Evolutionary conservation across 1,140 invertebrate genomes (phyloP).

Genomic region (Campodea augens): DNA sequence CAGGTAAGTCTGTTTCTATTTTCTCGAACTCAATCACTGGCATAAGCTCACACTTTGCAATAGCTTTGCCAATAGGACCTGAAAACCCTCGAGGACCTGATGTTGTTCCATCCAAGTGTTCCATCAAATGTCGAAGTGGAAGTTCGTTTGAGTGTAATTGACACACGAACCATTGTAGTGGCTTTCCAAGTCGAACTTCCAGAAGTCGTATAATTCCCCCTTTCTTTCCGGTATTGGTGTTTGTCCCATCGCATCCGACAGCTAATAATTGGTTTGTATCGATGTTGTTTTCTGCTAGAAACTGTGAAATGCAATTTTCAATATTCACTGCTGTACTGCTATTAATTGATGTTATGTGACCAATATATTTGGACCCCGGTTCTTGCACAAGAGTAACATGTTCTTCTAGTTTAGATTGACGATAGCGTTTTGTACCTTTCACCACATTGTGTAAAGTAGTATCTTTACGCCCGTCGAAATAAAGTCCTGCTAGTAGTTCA

Average conservation of each 20-base stretch:
- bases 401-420: background rate
- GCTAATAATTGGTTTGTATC: background rate
- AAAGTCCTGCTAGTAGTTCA: background rate
- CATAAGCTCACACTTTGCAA: background rate
- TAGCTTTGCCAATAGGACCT: background rate
- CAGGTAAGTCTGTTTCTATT: background rate
- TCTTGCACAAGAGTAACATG: background rate
- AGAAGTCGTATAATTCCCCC: background rate
- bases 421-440: background rate
- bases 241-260: background rate
- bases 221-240: background rate
- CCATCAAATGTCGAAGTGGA: slow-evolving; percentile 1
- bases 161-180: too few relatives aligned
- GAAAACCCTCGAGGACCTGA: background rate
- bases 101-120: background rate
- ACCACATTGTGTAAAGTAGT: background rate
- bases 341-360: background rate
- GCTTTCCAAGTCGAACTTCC: background rate
- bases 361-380: too few relatives aligned
- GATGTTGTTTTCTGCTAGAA: background rate
- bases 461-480: background rate
- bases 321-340: background rate
- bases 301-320: background rate
- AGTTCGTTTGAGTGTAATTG: background rate
- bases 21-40: background rate